Evolutionary conservation across 1,140 invertebrate species (phyloP).

Genomic region (Periplaneta americana): DNA sequence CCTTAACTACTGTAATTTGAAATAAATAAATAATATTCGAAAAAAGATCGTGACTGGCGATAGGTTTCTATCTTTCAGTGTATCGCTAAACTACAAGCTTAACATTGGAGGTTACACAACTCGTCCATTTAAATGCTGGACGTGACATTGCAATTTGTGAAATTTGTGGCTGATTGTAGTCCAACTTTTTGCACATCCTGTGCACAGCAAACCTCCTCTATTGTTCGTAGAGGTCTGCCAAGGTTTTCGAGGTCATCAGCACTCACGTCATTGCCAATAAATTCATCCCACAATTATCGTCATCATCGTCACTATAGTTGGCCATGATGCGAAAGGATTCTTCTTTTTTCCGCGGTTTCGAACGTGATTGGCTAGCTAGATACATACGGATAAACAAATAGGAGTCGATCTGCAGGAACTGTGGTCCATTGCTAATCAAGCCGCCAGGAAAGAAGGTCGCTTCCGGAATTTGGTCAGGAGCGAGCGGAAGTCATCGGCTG

Average conservation of each 20-base stretch:
- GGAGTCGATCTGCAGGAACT: background rate
- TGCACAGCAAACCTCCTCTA: background rate
- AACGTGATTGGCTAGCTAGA: background rate
- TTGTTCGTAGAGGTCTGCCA: background rate
- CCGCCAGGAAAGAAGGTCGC: background rate
- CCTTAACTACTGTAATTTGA: too few species aligned
- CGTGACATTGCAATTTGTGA: too few species aligned
- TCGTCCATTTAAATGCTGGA: too few species aligned
- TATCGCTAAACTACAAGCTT: too few species aligned
- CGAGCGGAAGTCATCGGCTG: background rate
- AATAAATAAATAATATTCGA: too few species aligned
- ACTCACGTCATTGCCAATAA: background rate
- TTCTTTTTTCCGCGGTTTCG: background rate
- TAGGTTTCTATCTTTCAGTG: too few species aligned
- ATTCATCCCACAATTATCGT: background rate
- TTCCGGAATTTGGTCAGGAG: background rate
- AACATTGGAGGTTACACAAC: too few species aligned
- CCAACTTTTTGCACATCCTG: background rate
- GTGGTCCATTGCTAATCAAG: background rate
- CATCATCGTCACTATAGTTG: background rate
- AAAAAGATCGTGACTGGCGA: too few species aligned
- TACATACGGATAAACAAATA: background rate
- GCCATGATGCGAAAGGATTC: background rate
- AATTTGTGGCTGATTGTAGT: too few species aligned
- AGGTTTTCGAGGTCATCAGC: background rate